Evolutionary conservation across 2,888 invertebrate genomes (phyloP).

Genomic region (Chalcosyrphus nemorum): DNA sequence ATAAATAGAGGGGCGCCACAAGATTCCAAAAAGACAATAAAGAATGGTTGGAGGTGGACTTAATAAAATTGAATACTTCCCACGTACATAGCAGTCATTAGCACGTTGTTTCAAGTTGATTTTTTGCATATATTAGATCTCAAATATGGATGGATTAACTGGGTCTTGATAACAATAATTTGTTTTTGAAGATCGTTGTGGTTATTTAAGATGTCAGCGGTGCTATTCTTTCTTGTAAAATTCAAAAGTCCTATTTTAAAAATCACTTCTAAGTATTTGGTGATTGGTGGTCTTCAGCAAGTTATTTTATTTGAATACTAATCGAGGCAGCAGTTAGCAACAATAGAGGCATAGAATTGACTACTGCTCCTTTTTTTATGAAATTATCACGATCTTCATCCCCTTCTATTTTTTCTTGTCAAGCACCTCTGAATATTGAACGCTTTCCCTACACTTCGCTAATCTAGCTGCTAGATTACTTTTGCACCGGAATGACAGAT

Average conservation of each 20-base stretch:
- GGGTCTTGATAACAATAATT: background rate
- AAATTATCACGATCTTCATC: no score
- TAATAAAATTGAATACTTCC: slow-evolving; percentile 38
- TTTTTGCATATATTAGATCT: slow-evolving; percentile 4
- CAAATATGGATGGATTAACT: background rate
- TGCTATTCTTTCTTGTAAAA: background rate
- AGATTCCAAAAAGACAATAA: slow-evolving; percentile 27
- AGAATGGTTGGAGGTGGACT: slow-evolving; percentile 22
- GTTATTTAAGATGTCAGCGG: background rate
- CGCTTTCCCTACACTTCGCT: no score
- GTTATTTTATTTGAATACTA: no score
- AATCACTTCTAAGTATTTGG: background rate
- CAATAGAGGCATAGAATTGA: no score
- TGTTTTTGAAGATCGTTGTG: background rate
- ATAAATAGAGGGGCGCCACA: slow-evolving; percentile 58
- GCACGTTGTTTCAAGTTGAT: slow-evolving; percentile 34
- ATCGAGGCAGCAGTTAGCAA: no score
- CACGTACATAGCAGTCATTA: slow-evolving; percentile 29
- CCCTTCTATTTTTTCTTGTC: no score
- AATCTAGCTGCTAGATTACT: no score
- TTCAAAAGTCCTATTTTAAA: background rate
- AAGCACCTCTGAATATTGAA: no score
- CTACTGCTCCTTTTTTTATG: no score
- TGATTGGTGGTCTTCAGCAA: background rate
- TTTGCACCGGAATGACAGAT: no score